Conservation (phyloP, 30 jellyfish, hydroid and myxozoan species). For the Chironex yamaguchii region DNA sequence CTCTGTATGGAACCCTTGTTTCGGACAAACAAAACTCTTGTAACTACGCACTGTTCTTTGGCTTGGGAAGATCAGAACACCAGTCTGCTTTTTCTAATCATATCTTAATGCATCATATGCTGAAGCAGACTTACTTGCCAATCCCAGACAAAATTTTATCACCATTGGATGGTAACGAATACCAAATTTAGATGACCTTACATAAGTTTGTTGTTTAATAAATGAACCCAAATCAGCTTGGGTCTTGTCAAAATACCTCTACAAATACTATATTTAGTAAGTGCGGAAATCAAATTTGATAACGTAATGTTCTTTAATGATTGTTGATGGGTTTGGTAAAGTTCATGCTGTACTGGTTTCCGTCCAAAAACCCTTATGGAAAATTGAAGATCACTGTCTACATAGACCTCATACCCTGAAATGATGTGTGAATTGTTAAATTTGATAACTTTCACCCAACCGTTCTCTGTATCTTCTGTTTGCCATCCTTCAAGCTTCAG, state of each 20-base stretch:
- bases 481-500: background rate
- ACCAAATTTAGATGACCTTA: conserved; percentile 9
- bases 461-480: background rate
- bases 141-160: conserved; percentile 16
- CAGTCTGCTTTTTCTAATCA: conserved; percentile 31
- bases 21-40: conserved; percentile 12
- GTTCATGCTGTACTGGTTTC: conserved; percentile 19
- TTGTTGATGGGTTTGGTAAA: too few species aligned
- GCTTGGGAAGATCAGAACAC: conserved; percentile 65
- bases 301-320: too few species aligned
- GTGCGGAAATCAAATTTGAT: too few species aligned
- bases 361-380: conserved; percentile 22
- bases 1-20: conserved; percentile 38
- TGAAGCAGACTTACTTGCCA: conserved; percentile 38
- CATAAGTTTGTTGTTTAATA: background rate
- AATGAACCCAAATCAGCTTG: too few species aligned
- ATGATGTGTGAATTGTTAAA: background rate
- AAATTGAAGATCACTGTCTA: background rate
- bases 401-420: conserved; percentile 23
- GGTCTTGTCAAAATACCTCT: too few species aligned
- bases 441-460: background rate
- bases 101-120: conserved; percentile 27
- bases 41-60: conserved; percentile 41
- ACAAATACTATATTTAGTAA: too few species aligned
- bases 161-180: conserved; percentile 42